Percentiles rank a stretch among this genome's conserved stretches.
phyloP scores from a whole-genome alignment of 2,113 vertebrate genomes.

The Syrmaticus mikado region DNA sequence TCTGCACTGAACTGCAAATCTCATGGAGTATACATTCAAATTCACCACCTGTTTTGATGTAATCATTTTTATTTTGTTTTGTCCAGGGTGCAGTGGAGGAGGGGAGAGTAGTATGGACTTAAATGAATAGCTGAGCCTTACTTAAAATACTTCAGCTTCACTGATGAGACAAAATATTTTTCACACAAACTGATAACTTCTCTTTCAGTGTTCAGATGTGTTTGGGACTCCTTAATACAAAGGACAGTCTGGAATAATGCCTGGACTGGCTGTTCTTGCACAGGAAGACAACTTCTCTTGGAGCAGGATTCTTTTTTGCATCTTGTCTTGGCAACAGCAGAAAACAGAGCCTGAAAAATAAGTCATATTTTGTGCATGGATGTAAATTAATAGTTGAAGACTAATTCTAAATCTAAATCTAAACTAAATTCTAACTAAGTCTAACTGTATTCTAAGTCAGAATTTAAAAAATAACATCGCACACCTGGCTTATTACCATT shows the following conservation, averaged over 20 bases:
- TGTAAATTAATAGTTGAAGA: neutral
- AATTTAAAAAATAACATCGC: neutral
- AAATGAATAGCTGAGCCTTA: neutral
- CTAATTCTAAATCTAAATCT: too few species aligned
- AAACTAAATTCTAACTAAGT: too few species aligned
- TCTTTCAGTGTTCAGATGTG: neutral
- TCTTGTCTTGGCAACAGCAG: neutral
- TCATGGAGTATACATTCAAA: neutral
- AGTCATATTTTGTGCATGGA: neutral
- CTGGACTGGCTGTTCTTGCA: neutral
- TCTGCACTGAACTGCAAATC: neutral
- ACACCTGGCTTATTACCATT: neutral
- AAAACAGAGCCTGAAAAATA: neutral
- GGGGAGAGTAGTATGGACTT: neutral
- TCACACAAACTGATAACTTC: neutral
- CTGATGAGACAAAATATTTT: neutral
- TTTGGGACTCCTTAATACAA: neutral
- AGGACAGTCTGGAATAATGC: neutral
- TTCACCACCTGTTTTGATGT: neutral
- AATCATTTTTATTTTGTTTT: neutral
- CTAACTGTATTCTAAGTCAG: neutral
- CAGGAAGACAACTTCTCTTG: neutral
- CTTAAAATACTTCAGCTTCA: neutral
- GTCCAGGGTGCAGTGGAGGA: accelerated
- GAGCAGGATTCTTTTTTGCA: neutral